Conservation (phyloP, 2,888 invertebrate species). For the Pedicia rivosa region DNA sequence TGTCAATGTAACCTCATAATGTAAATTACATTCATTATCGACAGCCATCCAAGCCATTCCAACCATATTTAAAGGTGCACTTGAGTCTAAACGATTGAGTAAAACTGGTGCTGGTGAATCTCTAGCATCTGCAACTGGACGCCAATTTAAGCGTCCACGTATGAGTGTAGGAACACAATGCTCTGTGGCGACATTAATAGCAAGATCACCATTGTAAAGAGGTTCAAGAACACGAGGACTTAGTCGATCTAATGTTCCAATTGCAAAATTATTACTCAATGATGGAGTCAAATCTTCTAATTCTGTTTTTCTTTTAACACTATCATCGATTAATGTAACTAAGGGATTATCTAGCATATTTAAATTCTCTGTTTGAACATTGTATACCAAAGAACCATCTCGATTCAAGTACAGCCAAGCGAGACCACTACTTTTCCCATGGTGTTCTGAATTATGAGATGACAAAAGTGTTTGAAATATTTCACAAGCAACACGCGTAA, state of each 20-base stretch:
- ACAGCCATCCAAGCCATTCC: slow-evolving; percentile 74
- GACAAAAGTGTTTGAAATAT: slow-evolving; percentile 57
- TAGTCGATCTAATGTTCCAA: slow-evolving; percentile 59
- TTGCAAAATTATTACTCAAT: slow-evolving; percentile 42
- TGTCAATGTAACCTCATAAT: slow-evolving; percentile 49
- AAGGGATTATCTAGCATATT: slow-evolving; percentile 40
- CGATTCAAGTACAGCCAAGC: slow-evolving; percentile 66
- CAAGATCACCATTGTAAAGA: slow-evolving; percentile 64
- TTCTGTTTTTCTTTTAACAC: slow-evolving; percentile 52
- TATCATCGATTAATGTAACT: slow-evolving; percentile 56
- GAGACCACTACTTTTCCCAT: slow-evolving; percentile 43
- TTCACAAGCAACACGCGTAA: slow-evolving; percentile 63
- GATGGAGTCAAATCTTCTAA: slow-evolving; percentile 54
- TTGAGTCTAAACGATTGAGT: slow-evolving; percentile 37
- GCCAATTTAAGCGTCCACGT: slow-evolving; percentile 48
- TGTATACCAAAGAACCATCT: slow-evolving; percentile 62
- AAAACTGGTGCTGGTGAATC: slow-evolving; percentile 52
- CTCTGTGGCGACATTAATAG: slow-evolving; percentile 53
- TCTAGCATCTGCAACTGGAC: slow-evolving; percentile 57
- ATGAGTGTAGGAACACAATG: slow-evolving; percentile 39
- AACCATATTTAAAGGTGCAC: slow-evolving; percentile 38
- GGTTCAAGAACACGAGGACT: slow-evolving; percentile 70
- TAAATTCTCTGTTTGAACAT: slow-evolving; percentile 52
- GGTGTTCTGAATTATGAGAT: slow-evolving; percentile 32
- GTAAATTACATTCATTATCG: slow-evolving; percentile 62